phyloP scores from a whole-genome alignment of 2,113 vertebrate genomes.

The Myxocyprinus asiaticus region DNA sequence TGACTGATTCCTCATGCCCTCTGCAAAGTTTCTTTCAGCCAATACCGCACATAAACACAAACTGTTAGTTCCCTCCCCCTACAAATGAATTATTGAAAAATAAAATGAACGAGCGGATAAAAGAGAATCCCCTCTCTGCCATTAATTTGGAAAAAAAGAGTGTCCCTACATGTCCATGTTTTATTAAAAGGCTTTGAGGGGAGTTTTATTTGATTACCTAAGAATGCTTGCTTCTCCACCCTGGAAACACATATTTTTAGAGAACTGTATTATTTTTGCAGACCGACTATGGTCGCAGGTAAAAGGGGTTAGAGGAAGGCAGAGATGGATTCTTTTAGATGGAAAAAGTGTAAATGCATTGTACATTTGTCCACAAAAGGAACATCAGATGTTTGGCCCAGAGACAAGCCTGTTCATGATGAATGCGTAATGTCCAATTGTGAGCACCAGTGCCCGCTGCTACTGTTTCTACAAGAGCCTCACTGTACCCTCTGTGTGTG shows the following conservation, averaged over 20 bases:
- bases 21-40: constrained; percentile 46
- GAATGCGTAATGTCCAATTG: constrained; percentile 44
- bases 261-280: constrained; percentile 59
- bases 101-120: constrained; percentile 55
- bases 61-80: constrained; percentile 43
- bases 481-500: background rate
- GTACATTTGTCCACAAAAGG: constrained; percentile 52
- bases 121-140: constrained; percentile 36
- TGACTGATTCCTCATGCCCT: constrained; percentile 48
- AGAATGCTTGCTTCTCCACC: constrained; percentile 44
- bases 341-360: constrained; percentile 42
- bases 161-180: constrained; percentile 57
- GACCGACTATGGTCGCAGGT: constrained; percentile 44
- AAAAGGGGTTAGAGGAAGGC: constrained; percentile 5
- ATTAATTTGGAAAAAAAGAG: constrained; percentile 59
- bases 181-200: constrained; percentile 59
- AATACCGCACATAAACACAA: constrained; percentile 41
- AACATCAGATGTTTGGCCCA: constrained; percentile 45
- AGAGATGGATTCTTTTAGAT: constrained; percentile 16
- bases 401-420: constrained; percentile 58
- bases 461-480: background rate
- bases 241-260: constrained; percentile 40
- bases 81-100: constrained; percentile 67
- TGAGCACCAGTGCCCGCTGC: background rate
- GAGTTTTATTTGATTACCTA: constrained; percentile 44